A percentile compares a stretch with the other conserved stretches of the same genome.
Conservation (phyloP, 1,140 invertebrate genomes). For the Cataglyphis hispanica region DNA sequence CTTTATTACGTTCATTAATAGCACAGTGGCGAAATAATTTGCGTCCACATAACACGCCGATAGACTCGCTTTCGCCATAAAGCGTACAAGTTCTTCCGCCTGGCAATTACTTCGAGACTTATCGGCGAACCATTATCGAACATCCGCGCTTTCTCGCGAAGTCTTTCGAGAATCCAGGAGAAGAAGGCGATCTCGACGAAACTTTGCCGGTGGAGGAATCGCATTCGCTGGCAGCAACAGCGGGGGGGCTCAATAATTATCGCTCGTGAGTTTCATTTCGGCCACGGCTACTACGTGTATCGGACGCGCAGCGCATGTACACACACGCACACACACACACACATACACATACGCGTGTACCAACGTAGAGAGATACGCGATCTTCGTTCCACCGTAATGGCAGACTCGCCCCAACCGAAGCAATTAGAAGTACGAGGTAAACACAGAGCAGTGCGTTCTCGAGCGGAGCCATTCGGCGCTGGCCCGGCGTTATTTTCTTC, state of each 20-base stretch:
- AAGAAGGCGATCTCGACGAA: conserved; percentile 46
- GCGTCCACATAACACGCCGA: neutral
- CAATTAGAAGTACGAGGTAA: conserved; percentile 86
- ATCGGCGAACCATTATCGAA: conserved; percentile 60
- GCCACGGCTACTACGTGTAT: conserved; percentile 39
- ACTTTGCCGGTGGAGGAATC: conserved; percentile 40
- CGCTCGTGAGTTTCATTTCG: conserved; percentile 68
- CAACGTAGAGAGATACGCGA: conserved; percentile 73
- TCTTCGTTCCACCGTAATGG: conserved; percentile 79
- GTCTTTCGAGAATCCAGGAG: conserved; percentile 44
- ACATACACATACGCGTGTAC: conserved; percentile 15
- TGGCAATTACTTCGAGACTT: conserved; percentile 63
- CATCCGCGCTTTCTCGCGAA: conserved; percentile 41
- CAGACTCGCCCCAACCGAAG: conserved; percentile 77
- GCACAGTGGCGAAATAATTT: conserved; percentile 23
- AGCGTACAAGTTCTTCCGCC: conserved; percentile 54
- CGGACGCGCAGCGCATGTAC: conserved; percentile 18
- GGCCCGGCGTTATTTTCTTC: conserved; percentile 81
- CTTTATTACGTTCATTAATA: conserved; percentile 35
- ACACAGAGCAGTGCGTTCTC: conserved; percentile 81
- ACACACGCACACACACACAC: conserved; percentile 40
- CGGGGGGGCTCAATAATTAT: conserved; percentile 75
- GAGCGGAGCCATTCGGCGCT: conserved; percentile 71
- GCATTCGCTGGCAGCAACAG: conserved; percentile 37
- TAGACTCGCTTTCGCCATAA: conserved; percentile 22